Conservation (phyloP, 2,797 vertebrate species). For the Lateolabrax maculatus region DNA sequence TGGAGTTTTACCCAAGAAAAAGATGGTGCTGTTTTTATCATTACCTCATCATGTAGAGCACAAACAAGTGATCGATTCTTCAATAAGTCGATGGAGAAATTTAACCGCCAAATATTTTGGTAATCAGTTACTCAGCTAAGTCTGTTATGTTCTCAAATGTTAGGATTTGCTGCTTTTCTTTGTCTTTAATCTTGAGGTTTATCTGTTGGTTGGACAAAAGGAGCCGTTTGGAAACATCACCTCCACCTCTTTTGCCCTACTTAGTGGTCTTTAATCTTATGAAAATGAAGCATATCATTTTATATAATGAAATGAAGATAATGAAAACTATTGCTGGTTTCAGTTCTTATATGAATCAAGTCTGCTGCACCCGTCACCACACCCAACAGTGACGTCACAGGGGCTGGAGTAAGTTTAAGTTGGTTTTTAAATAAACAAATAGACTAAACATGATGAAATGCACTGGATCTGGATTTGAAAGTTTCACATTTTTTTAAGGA, state of each 20-base stretch:
- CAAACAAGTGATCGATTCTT: no score
- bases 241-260: no score
- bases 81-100: not conserved
- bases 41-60: not conserved
- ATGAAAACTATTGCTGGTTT: not conserved
- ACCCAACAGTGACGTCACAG: not conserved
- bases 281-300: no score
- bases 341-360: not conserved
- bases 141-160: not conserved
- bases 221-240: not conserved
- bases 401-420: not conserved
- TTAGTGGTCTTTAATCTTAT: no score
- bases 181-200: not conserved
- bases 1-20: no score
- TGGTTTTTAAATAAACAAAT: not conserved
- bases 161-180: not conserved
- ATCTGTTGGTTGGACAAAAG: not conserved
- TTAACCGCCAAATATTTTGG: not conserved
- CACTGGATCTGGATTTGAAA: not conserved
- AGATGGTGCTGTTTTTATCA: not conserved
- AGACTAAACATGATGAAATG: not conserved
- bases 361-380: not conserved
- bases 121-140: not conserved
- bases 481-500: slow-evolving; percentile 7
- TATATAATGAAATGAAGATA: no score